Evolutionary conservation across 2,113 vertebrate species (phyloP).

Genomic region (Ptyas mucosa): DNA sequence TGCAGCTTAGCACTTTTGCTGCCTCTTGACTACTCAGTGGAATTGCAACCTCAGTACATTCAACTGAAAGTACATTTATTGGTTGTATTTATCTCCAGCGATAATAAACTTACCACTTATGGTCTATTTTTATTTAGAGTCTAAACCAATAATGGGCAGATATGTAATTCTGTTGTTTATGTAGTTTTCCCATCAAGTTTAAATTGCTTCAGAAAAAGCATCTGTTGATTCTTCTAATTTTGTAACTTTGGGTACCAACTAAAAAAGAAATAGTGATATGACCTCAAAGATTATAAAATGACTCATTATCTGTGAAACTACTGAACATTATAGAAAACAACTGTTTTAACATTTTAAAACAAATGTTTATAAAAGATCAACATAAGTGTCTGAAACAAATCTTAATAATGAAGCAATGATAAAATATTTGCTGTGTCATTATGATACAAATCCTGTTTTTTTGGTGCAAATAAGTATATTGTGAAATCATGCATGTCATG

Average conservation of each 20-base stretch:
- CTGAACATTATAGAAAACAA: slow-evolving; percentile 22
- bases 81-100: slow-evolving; percentile 26
- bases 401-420: not conserved
- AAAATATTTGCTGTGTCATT: not conserved
- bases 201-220: slow-evolving; percentile 27
- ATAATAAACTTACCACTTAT: slow-evolving; percentile 9
- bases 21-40: slow-evolving; percentile 41
- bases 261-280: not conserved
- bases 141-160: slow-evolving; percentile 23
- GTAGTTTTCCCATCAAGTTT: slow-evolving; percentile 16
- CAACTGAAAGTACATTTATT: slow-evolving; percentile 40
- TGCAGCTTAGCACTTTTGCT: slow-evolving; percentile 49
- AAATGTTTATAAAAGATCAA: slow-evolving; percentile 25
- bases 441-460: not conserved
- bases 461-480: not conserved
- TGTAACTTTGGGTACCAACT: not conserved
- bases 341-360: slow-evolving; percentile 39
- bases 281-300: not conserved
- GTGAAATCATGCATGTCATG: not conserved
- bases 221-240: not conserved
- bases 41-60: slow-evolving; percentile 46
- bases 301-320: slow-evolving; percentile 10
- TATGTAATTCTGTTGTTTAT: slow-evolving; percentile 9
- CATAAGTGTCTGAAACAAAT: not conserved
- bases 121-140: not conserved